Conservation (phyloP, 2,797 vertebrate genomes). For the Sebastes flavidus region DNA sequence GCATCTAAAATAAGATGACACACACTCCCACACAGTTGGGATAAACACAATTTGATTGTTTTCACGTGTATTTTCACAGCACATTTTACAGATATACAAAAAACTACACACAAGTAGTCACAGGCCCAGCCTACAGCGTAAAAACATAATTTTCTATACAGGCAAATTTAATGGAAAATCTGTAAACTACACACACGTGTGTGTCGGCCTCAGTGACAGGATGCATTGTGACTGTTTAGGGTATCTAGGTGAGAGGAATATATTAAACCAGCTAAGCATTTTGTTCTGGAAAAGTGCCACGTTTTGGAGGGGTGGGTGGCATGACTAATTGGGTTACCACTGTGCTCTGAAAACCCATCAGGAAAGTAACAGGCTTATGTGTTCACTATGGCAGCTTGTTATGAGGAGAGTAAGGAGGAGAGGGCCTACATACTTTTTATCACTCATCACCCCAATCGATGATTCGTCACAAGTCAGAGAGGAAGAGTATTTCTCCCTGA, state of each 20-base stretch:
- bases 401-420: slow-evolving; percentile 38
- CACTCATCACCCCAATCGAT: slow-evolving; percentile 47
- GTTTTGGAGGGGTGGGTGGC: slow-evolving; percentile 59
- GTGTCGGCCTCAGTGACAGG: slow-evolving; percentile 38
- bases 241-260: slow-evolving; percentile 57
- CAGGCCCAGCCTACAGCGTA: slow-evolving; percentile 28
- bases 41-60: background rate
- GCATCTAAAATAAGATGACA: slow-evolving; percentile 2
- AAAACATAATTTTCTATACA: background rate
- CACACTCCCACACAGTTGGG: background rate
- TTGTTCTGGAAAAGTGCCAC: slow-evolving; percentile 61
- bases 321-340: slow-evolving; percentile 73
- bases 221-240: slow-evolving; percentile 41
- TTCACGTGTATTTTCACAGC: slow-evolving; percentile 21
- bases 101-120: background rate
- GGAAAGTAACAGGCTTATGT: slow-evolving; percentile 71
- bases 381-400: slow-evolving; percentile 63
- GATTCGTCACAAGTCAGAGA: slow-evolving; percentile 37
- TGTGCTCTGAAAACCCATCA: slow-evolving; percentile 68
- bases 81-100: slow-evolving; percentile 1
- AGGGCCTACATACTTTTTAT: slow-evolving; percentile 39
- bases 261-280: slow-evolving; percentile 63
- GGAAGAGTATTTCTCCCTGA: slow-evolving; percentile 11
- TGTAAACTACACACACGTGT: slow-evolving; percentile 40
- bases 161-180: slow-evolving; percentile 44